These are phyloP conservation scores for Ctenochaetus hawaiiensis DNA, from an alignment of 2,797 vertebrate genomes.

Conservation along the genomic window DNA sequence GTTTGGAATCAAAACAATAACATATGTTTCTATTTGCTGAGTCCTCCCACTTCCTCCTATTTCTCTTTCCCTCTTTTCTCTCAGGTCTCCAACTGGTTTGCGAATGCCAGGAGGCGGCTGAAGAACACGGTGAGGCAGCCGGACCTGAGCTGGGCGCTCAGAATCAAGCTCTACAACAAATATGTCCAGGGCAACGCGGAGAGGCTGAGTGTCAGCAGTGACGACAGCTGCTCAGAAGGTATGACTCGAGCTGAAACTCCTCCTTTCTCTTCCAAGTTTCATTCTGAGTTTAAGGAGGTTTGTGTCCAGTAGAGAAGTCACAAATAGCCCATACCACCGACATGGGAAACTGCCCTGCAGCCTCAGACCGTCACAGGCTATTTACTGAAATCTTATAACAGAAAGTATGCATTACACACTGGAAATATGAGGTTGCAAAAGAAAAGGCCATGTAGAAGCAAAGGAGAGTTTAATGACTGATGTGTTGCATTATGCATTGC, in stretches of 20 bases:
- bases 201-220: slow-evolving; percentile 96
- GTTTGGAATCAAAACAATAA: slow-evolving; percentile 66
- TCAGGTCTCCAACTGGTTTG: slow-evolving; percentile 99
- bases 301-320: background rate
- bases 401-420: background rate
- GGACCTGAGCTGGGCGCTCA: slow-evolving; percentile 97
- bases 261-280: background rate
- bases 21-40: slow-evolving; percentile 54
- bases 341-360: background rate
- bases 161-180: slow-evolving; percentile 99
- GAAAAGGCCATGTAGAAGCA: background rate
- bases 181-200: slow-evolving; percentile 99
- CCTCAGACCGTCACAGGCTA: background rate
- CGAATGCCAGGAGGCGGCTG: slow-evolving; percentile 95
- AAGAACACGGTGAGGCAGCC: slow-evolving; percentile 99
- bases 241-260: slow-evolving; percentile 87
- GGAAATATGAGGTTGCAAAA: background rate
- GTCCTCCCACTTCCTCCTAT: slow-evolving; percentile 17
- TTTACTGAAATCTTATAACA: background rate
- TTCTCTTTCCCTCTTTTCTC: slow-evolving; percentile 10
- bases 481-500: background rate
- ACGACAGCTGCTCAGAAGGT: slow-evolving; percentile 98
- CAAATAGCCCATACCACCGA: slow-evolving; percentile 7
- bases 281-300: background rate
- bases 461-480: background rate